Evolutionary conservation across 2,113 vertebrate species (phyloP).

Genomic region (Lophura nycthemera): DNA sequence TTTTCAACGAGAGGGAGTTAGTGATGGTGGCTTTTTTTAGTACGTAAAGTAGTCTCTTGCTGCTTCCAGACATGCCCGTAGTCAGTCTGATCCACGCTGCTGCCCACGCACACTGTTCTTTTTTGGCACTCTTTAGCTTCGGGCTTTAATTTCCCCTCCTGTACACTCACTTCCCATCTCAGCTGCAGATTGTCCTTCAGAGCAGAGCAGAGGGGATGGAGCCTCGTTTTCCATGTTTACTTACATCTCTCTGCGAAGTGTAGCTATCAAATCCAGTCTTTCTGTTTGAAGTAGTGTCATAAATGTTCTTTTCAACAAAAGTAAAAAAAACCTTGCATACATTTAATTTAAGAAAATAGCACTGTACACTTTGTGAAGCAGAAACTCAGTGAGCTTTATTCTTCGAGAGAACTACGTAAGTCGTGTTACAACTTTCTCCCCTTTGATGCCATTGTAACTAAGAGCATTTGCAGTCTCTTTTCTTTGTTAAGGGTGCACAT

Average conservation of each 20-base stretch:
- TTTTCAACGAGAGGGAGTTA: conserved; percentile 43
- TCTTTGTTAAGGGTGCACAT: background rate
- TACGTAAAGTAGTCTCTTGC: background rate
- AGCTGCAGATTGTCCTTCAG: background rate
- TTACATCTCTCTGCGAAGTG: background rate
- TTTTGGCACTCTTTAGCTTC: background rate
- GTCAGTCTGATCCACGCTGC: background rate
- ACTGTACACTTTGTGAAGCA: background rate
- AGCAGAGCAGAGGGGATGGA: background rate
- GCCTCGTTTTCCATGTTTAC: background rate
- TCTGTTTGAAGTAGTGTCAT: background rate
- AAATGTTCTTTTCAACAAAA: background rate
- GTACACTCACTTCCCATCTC: background rate
- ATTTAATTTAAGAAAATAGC: background rate
- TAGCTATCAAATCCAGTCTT: background rate
- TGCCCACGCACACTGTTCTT: background rate
- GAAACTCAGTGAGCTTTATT: background rate
- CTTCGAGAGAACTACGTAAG: background rate
- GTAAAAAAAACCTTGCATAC: background rate
- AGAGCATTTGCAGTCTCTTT: background rate
- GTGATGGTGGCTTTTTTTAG: conserved; percentile 37
- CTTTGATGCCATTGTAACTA: background rate
- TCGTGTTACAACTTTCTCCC: background rate
- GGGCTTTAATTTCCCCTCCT: conserved; percentile 3
- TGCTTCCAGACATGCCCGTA: conserved; percentile 3